phyloP scores from a whole-genome alignment of 2,888 invertebrate species.

The Cerastoderma edule region DNA sequence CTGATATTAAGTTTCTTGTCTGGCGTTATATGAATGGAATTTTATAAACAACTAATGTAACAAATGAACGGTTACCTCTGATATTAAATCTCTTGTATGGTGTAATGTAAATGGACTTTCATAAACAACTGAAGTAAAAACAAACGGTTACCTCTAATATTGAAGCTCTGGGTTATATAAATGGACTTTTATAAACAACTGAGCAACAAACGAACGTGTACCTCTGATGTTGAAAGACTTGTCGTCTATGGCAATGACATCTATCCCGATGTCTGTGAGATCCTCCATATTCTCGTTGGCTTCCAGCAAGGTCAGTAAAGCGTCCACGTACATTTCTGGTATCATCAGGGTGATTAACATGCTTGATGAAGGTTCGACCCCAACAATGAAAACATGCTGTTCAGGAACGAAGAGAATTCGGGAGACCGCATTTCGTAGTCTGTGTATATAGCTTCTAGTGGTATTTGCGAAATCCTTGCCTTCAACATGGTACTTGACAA shows the following conservation, averaged over 20 bases:
- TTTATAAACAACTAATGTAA: too few species aligned
- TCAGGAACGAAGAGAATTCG: constrained; percentile 31
- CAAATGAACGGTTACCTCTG: too few species aligned
- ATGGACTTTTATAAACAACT: too few species aligned
- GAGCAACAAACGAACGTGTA: too few species aligned
- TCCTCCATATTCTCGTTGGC: neutral
- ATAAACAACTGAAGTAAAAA: too few species aligned
- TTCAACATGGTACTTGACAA: constrained; percentile 17
- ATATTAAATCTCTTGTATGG: too few species aligned
- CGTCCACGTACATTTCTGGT: constrained; percentile 29
- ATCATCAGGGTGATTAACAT: constrained; percentile 44
- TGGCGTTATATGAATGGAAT: too few species aligned
- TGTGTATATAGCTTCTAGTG: neutral
- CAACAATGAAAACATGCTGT: constrained; percentile 32
- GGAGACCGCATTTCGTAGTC: neutral
- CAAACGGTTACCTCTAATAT: too few species aligned
- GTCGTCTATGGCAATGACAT: constrained; percentile 10
- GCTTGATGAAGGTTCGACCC: constrained; percentile 52
- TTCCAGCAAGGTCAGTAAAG: constrained; percentile 20
- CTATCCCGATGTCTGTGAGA: constrained; percentile 35
- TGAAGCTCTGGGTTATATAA: too few species aligned
- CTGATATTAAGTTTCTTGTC: too few species aligned
- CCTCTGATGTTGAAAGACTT: constrained; percentile 22
- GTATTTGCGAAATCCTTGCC: constrained; percentile 18
- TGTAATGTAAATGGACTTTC: too few species aligned